A percentile compares a stretch with the other conserved stretches of the same genome.
Evolutionary conservation across 1,140 invertebrate genomes (phyloP).

Genomic region (Pogonomyrmex barbatus): DNA sequence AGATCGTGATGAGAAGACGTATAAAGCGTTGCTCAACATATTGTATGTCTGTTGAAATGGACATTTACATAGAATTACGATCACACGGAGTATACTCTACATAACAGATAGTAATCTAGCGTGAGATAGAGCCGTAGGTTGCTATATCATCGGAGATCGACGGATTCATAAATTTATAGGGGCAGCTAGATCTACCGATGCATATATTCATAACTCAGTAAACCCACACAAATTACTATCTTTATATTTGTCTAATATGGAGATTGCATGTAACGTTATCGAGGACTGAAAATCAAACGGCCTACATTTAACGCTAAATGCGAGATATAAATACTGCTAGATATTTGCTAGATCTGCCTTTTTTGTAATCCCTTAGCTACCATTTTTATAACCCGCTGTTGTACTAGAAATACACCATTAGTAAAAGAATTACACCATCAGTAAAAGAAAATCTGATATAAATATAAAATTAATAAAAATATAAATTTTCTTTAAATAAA

Average conservation of each 20-base stretch:
- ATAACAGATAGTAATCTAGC: conserved; percentile 5
- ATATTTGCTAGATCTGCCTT: not conserved
- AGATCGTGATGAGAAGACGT: not conserved
- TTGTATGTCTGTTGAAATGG: conserved; percentile 12
- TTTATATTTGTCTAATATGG: conserved; percentile 40
- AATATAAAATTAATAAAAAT: not conserved
- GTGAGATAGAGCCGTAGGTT: not conserved
- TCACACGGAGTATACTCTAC: not conserved
- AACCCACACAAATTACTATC: conserved; percentile 42
- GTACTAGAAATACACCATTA: not conserved
- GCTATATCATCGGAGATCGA: not conserved
- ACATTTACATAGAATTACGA: not conserved
- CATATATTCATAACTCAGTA: conserved; percentile 21
- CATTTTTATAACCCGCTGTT: not conserved
- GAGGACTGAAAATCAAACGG: conserved; percentile 12
- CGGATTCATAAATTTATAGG: conserved; percentile 25
- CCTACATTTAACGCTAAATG: conserved; percentile 45
- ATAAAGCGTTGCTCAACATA: not conserved
- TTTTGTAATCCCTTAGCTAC: not conserved
- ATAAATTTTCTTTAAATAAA: not conserved
- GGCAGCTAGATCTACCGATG: not conserved
- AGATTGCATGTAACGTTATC: conserved; percentile 52
- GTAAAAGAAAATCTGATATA: not conserved
- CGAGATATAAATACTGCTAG: conserved; percentile 1
- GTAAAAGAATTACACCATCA: not conserved